These are phyloP conservation scores for Nycticebus coucang DNA, from an alignment of 2,113 vertebrate species.

Conservation along the genomic window DNA sequence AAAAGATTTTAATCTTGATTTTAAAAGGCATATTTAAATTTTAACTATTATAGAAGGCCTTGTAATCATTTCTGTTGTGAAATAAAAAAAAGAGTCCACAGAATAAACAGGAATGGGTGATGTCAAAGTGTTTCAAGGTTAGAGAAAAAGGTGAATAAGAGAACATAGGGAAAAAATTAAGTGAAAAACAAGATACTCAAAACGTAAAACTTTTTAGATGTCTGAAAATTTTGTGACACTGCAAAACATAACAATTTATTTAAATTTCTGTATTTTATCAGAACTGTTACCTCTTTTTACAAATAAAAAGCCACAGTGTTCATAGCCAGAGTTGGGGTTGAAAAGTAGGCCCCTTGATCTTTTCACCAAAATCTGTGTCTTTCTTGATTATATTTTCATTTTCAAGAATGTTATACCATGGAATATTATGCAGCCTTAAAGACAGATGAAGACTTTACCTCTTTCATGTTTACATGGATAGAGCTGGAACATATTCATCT, in stretches of 20 bases:
- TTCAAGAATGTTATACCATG: background rate
- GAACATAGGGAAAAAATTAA: background rate
- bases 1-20: background rate
- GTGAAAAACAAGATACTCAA: background rate
- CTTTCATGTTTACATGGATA: too few relatives aligned
- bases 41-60: background rate
- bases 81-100: background rate
- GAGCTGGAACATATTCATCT: too few relatives aligned
- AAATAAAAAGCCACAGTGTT: background rate
- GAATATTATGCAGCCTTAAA: too few relatives aligned
- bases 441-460: too few relatives aligned
- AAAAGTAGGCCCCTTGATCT: background rate
- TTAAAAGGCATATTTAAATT: background rate
- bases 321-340: background rate
- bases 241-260: background rate
- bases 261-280: background rate
- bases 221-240: background rate
- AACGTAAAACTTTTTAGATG: background rate
- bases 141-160: background rate
- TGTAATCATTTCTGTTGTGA: background rate
- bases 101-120: background rate
- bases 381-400: slow-evolving; percentile 19
- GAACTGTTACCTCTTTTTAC: background rate
- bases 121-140: background rate
- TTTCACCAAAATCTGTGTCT: background rate